phyloP scores from a whole-genome alignment of 64 coral and sea anemone genomes.

The Stichodactyla mertensii region DNA sequence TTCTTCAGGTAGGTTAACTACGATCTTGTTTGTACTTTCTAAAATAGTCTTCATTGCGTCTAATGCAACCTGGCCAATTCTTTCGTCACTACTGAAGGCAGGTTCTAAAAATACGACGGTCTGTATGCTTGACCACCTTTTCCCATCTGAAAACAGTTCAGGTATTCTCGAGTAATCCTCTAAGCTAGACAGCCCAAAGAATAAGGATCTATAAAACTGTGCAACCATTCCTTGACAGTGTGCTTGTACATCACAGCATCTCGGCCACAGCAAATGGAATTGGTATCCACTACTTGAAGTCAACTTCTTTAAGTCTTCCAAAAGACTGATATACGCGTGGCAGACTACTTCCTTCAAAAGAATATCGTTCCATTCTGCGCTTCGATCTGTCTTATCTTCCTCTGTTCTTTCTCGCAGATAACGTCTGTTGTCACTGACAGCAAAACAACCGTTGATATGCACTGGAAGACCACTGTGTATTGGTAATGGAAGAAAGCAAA shows the following conservation, averaged over 20 bases:
- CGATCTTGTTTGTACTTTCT: neutral
- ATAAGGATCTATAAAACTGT: conserved; percentile 47
- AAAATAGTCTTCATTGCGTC: conserved; percentile 35
- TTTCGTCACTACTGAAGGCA: conserved; percentile 10
- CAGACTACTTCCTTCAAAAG: conserved; percentile 64
- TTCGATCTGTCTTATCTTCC: conserved; percentile 61
- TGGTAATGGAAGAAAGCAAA: conserved; percentile 69
- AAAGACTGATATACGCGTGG: conserved; percentile 51
- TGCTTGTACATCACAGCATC: neutral
- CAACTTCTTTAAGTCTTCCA: conserved; percentile 37
- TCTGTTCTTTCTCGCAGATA: conserved; percentile 47
- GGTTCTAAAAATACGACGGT: conserved; percentile 45
- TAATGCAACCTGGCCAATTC: conserved; percentile 53
- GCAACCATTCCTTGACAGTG: neutral
- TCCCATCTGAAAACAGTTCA: conserved; percentile 38
- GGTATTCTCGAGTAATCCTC: neutral
- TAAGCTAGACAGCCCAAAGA: neutral
- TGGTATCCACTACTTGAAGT: neutral
- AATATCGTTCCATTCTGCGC: conserved; percentile 65
- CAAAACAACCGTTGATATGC: conserved; percentile 82
- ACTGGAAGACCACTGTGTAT: conserved; percentile 70
- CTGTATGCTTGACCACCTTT: conserved; percentile 26
- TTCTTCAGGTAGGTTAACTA: conserved; percentile 57
- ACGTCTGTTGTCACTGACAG: conserved; percentile 55
- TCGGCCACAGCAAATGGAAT: conserved; percentile 75